Base-by-base conservation (phyloP, 2,888 invertebrate genomes). In the Dasysyrphus tricinctus region DNA sequence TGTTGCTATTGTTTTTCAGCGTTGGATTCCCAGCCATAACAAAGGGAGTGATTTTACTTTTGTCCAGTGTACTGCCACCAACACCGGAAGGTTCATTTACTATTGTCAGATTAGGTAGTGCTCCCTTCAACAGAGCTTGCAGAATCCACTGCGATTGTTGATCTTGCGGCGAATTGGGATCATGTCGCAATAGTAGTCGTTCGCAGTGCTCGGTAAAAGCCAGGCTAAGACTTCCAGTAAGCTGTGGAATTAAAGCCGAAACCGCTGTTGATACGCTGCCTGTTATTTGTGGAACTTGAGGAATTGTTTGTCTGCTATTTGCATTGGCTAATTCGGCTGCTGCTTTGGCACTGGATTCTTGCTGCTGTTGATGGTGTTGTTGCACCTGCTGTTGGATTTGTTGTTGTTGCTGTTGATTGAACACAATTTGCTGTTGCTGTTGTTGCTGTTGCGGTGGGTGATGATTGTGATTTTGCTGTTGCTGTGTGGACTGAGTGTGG, bases 171-270 rank as follows among this genome's bases (percentile, higher is more conserved):
- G 93, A 90, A 73, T 94, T 94, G 4, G 95, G 94, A 88, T 95
- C 94, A 88, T 95, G 95, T 57, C 95, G 95, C 69, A 96, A 91
- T 54, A 96, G 93, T 57, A 96, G 92, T 32, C 95, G 93, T 47
- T 92, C 95, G 9, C 95, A 95, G 88, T 96, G 95, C 90, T 96
- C 96, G 1, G 95, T 94, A 63, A 96, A 93, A 0, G 95, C 94
- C 75, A 96, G 91, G 80, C 95, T 94, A 78, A 95, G 93, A 74
- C 95, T 95, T 1, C 95, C 95, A 29, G 94, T 94, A 8, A 95
- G 91, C 88, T 95, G 95, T 2, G 94, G 93, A 65, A 94, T 93
- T 49, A 94, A 86, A 1, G 92, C 88, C 3, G 90, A 91, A 29
- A 91, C 91, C 8, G 92, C 89, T 32, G 92, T 91, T 1, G 92